phyloP scores from a whole-genome alignment of 2,888 invertebrate species.

The Plagiodera versicolora region DNA sequence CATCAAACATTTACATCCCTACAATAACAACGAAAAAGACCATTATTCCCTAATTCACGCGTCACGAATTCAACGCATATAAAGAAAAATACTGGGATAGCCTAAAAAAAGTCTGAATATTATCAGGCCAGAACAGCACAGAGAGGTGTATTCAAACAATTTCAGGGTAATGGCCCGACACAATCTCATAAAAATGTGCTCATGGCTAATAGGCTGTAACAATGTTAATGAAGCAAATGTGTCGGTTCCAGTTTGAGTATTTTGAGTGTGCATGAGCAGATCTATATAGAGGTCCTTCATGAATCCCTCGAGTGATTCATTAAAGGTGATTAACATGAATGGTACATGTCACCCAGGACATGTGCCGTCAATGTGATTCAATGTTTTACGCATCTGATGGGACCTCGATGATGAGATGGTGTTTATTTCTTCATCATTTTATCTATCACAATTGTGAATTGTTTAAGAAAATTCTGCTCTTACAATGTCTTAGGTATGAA shows the following conservation, averaged over 20 bases:
- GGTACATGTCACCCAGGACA: conserved; percentile 23
- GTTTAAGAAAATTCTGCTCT: too few relatives aligned
- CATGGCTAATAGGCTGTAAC: conserved; percentile 41
- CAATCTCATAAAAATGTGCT: conserved; percentile 29
- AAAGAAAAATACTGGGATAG: not conserved
- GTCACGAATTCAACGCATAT: not conserved
- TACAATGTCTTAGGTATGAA: too few relatives aligned
- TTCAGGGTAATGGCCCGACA: conserved; percentile 34
- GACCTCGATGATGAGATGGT: too few relatives aligned
- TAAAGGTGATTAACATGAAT: conserved; percentile 21
- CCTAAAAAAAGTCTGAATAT: conserved; percentile 10
- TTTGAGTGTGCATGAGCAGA: conserved; percentile 24
- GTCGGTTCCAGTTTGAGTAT: conserved; percentile 29
- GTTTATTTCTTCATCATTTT: too few relatives aligned
- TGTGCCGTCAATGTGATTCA: not conserved
- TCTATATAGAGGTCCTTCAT: conserved; percentile 27
- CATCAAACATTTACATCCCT: too few relatives aligned
- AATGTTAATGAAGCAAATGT: conserved; percentile 42
- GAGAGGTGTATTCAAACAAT: conserved; percentile 22
- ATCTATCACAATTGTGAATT: too few relatives aligned
- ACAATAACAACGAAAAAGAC: too few relatives aligned
- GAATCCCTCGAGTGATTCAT: conserved; percentile 22
- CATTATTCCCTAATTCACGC: not conserved
- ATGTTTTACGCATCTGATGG: too few relatives aligned
- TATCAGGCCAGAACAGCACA: conserved; percentile 3